These are phyloP conservation scores for Heterotilapia buettikoferi DNA, from an alignment of 2,113 vertebrate species.

Conservation along the genomic window DNA sequence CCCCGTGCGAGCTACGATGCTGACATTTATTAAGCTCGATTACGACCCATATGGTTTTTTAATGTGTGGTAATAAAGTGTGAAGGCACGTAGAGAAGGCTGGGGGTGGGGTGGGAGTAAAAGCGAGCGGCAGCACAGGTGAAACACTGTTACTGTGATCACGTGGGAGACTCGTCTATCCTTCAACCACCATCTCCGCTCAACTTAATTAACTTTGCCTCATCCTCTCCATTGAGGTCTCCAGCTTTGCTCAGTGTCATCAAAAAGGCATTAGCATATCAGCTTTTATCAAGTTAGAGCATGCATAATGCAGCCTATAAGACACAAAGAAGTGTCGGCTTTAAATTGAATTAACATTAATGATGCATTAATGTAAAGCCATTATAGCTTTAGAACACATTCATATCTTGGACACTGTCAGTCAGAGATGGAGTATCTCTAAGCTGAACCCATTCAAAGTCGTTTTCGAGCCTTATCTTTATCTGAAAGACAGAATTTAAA, in stretches of 20 bases:
- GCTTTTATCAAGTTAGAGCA: neutral
- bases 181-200: neutral
- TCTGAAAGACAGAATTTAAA: neutral
- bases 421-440: neutral
- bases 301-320: neutral
- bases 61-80: constrained; percentile 22
- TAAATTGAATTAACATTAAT: neutral
- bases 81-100: neutral
- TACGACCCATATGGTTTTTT: constrained; percentile 29
- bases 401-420: neutral
- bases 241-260: neutral
- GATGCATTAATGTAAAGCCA: neutral
- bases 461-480: neutral
- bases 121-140: neutral
- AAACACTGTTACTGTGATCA: neutral
- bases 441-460: neutral
- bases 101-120: neutral
- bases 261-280: constrained; percentile 10
- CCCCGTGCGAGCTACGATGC: neutral
- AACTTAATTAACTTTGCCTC: neutral
- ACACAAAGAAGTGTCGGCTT: neutral
- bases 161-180: neutral
- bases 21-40: constrained; percentile 22
- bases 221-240: neutral
- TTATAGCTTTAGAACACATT: neutral